These are phyloP conservation scores for Circaetus cinerascens DNA, from an alignment of 2,113 vertebrate genomes.

Conservation along the genomic window DNA sequence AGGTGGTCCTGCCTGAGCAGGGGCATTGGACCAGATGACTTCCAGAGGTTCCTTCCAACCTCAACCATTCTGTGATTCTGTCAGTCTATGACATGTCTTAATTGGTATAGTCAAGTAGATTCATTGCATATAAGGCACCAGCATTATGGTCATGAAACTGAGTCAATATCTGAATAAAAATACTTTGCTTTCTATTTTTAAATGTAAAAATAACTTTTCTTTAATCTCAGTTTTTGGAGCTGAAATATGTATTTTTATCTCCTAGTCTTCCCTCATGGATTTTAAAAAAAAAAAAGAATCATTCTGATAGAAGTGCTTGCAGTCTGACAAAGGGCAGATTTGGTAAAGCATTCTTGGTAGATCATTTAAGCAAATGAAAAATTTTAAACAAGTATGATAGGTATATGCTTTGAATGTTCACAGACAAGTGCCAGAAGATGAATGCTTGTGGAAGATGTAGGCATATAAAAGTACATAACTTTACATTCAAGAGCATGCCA, in stretches of 20 bases:
- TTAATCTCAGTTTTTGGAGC: neutral
- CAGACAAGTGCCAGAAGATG: neutral
- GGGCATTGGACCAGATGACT: neutral
- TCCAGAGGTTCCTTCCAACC: neutral
- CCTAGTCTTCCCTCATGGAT: fast-evolving
- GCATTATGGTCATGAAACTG: neutral
- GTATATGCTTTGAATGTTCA: neutral
- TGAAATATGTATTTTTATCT: neutral
- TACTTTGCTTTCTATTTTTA: neutral
- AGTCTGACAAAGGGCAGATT: neutral
- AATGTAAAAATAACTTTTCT: neutral
- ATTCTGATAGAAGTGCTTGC: neutral
- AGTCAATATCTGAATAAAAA: neutral
- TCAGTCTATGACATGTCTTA: neutral
- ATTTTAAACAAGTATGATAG: neutral
- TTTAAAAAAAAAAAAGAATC: neutral
- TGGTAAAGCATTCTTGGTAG: neutral
- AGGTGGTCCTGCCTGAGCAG: neutral
- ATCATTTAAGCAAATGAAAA: neutral
- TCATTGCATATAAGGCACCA: neutral
- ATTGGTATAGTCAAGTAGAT: neutral
- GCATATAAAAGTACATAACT: neutral
- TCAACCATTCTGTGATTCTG: neutral
- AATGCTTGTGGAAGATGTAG: neutral
- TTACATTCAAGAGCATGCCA: neutral